Base-by-base conservation (phyloP, 2,888 invertebrate species). In the Chrysina gloriosa region DNA sequence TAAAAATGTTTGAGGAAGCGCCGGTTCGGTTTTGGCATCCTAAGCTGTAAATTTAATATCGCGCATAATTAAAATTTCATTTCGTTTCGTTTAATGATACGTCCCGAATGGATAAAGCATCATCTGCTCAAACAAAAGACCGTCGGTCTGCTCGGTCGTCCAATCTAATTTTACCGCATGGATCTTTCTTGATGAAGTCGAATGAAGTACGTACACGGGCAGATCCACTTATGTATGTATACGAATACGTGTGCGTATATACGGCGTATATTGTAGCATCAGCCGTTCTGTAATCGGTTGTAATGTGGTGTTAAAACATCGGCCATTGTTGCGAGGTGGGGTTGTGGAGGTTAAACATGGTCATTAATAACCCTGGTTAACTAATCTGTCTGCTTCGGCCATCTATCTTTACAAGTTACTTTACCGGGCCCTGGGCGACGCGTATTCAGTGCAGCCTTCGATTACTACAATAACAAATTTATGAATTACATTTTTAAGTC, bases 321-420 rank as follows among this genome's bases (percentile, higher is more conserved):
- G 78, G 79, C 80, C 79, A 81, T 82, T 82, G 81, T 81, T 81
- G 79, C 76, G 77, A 77, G 80, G 77, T 80, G 82, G 83, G 86
- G 81, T 81, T 64, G 50, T 23, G 64, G 34, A 64, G 86, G 86
- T 87, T 87, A 86, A 86, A 81, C 82, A 82, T 84, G 85, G 85
- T 87, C 86, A 87, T 87, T 87, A 87, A 87, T 87, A 86, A 86
- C 85, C 85, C 82, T 86, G 85, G 85, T 87, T 86, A 87, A 87
- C 86, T 61, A 87, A 87, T 87, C 87, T 86, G 86, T 86, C 86
- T 84, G 85, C 84, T 83, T 81, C 81, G 83, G 80, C 82, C 82
- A 84, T 84, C 84, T 82, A 83, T 84, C 83, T 83, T 83, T 84
- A 83, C 83, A 83, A 82, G 82, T 83, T 83, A 83, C 83, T 82